These are phyloP conservation scores for Vulpes vulpes DNA, from an alignment of 2,113 vertebrate genomes.

Conservation along the genomic window DNA sequence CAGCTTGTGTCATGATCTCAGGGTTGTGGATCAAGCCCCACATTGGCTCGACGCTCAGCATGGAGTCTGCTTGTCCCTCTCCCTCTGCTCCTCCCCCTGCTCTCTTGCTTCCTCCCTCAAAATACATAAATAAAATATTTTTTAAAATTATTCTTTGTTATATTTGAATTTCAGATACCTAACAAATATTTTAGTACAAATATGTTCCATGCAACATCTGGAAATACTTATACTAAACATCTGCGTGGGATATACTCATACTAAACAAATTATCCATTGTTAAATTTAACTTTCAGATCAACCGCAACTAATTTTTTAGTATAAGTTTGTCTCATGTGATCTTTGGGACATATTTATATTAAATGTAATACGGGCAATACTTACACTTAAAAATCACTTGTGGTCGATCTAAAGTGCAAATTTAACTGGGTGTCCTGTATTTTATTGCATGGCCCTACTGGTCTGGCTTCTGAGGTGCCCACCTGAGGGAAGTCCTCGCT, in stretches of 20 bases:
- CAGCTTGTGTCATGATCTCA: background rate
- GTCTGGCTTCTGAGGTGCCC: rapidly evolving
- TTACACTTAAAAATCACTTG: background rate
- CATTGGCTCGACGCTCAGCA: background rate
- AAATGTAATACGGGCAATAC: background rate
- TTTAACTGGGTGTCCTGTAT: rapidly evolving
- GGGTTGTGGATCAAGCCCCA: background rate
- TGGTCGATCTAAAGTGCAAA: background rate
- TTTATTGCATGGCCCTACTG: rapidly evolving
- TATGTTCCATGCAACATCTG: background rate
- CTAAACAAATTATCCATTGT: background rate
- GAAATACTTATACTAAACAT: background rate
- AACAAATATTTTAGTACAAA: background rate
- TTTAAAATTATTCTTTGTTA: background rate
- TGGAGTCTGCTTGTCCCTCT: background rate
- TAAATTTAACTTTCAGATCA: conserved; percentile 3
- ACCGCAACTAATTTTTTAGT: background rate
- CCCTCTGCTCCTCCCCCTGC: background rate
- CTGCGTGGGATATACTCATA: background rate
- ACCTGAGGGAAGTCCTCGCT: conserved; percentile 93
- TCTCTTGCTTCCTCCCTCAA: background rate
- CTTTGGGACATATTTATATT: background rate
- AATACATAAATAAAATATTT: background rate
- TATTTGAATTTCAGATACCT: background rate
- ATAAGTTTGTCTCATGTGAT: background rate